Percentiles rank a stretch among this genome's conserved stretches.
Conservation (phyloP, 2,888 invertebrate species). For the Chymomyza caudatula region DNA sequence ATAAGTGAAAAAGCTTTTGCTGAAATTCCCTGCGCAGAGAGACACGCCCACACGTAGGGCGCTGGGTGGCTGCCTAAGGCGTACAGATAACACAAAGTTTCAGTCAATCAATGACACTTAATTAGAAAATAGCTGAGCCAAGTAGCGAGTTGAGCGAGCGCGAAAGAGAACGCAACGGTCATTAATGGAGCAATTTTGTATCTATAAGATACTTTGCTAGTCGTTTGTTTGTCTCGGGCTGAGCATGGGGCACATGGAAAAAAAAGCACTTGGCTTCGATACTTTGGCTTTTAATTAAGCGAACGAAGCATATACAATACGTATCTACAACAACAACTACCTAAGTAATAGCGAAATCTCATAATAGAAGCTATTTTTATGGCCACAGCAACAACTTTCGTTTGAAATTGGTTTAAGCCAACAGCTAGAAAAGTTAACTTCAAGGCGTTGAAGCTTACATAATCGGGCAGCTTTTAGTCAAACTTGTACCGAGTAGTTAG, state of each 20-base stretch:
- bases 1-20: background rate
- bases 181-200: conserved; percentile 59
- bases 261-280: conserved; percentile 35
- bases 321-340: background rate
- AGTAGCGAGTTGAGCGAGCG: too few species aligned
- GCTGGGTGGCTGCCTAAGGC: too few species aligned
- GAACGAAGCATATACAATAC: background rate
- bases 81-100: background rate
- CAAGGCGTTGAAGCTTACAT: background rate
- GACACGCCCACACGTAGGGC: conserved; percentile 16
- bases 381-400: background rate
- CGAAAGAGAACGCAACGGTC: conserved; percentile 2
- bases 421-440: background rate
- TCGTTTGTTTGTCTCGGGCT: conserved; percentile 1
- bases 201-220: conserved; percentile 50
- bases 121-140: conserved; percentile 57
- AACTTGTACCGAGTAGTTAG: too few species aligned
- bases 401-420: background rate
- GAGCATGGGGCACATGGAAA: too few species aligned
- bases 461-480: too few species aligned
- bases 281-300: conserved; percentile 60
- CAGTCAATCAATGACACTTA: conserved; percentile 66
- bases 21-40: conserved; percentile 20
- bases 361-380: background rate
- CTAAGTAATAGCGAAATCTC: conserved; percentile 3